Evolutionary conservation across 2,888 invertebrate genomes (phyloP).

Genomic region (Trimorus sp.): DNA sequence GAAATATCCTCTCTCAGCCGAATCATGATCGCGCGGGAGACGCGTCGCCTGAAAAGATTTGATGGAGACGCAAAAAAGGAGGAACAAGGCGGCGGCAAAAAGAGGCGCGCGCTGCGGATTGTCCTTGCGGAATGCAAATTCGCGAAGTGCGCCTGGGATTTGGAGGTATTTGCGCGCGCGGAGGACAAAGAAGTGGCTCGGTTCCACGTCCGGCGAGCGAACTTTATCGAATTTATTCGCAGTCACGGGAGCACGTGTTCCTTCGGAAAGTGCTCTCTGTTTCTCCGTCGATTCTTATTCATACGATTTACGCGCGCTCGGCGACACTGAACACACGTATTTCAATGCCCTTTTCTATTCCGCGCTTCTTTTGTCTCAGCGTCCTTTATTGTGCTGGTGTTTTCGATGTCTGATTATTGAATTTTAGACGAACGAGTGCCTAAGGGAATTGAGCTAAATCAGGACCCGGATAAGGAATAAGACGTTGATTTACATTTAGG

Average conservation of each 20-base stretch:
- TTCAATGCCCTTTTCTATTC: constrained; percentile 30
- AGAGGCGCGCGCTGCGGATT: constrained; percentile 45
- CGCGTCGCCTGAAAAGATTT: constrained; percentile 51
- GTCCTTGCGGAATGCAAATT: constrained; percentile 65
- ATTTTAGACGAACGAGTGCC: not conserved
- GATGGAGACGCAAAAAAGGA: constrained; percentile 23
- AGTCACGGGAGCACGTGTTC: constrained; percentile 71
- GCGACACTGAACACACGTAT: constrained; percentile 48
- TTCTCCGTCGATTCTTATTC: constrained; percentile 61
- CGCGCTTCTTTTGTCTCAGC: not conserved
- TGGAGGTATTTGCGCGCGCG: constrained; percentile 57
- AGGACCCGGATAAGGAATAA: too few species aligned
- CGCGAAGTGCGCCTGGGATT: constrained; percentile 42
- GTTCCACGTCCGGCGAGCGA: constrained; percentile 57
- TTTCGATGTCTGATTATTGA: constrained; percentile 1
- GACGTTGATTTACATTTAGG: too few species aligned
- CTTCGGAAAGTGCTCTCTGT: constrained; percentile 53
- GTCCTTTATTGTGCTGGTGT: constrained; percentile 1
- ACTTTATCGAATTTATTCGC: constrained; percentile 74
- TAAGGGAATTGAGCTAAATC: too few species aligned
- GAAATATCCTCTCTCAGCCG: constrained; percentile 61
- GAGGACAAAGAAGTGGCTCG: constrained; percentile 54
- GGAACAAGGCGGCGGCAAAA: constrained; percentile 18
- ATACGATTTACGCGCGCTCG: constrained; percentile 51
- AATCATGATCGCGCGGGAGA: constrained; percentile 53